These are phyloP conservation scores for Drosophila novamexicana DNA, from an alignment of 1,140 invertebrate genomes.

Conservation along the genomic window DNA sequence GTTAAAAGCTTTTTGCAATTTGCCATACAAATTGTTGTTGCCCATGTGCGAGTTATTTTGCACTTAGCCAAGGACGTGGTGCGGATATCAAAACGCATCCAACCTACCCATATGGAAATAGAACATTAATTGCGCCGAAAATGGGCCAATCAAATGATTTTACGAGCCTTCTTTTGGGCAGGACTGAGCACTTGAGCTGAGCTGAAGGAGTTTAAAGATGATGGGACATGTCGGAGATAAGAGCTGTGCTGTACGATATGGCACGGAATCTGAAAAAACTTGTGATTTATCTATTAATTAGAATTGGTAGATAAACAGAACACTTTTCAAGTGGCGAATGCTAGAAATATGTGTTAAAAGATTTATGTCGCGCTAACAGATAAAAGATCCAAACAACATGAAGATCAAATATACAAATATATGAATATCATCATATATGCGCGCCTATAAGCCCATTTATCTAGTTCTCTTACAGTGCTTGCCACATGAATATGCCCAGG, in stretches of 20 bases:
- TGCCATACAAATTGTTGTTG: conserved; percentile 76
- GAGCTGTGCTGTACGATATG: conserved; percentile 1
- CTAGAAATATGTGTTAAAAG: background rate
- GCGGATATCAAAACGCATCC: conserved; percentile 1
- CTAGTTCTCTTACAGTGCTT: conserved; percentile 5
- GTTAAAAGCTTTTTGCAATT: conserved; percentile 81
- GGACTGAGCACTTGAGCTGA: background rate
- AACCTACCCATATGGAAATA: conserved; percentile 19
- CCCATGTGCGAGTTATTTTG: conserved; percentile 51
- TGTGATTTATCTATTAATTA: conserved; percentile 1
- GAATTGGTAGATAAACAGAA: background rate
- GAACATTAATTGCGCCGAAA: conserved; percentile 36
- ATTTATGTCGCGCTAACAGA: background rate
- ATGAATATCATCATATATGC: background rate
- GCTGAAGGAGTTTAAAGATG: background rate
- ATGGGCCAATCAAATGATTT: conserved; percentile 29
- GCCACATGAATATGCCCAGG: background rate
- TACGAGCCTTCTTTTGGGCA: conserved; percentile 11
- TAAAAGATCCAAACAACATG: background rate
- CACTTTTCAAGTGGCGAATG: background rate
- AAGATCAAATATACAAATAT: background rate
- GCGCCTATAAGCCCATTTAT: background rate
- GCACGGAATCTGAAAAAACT: conserved; percentile 7
- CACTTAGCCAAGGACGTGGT: conserved; percentile 55
- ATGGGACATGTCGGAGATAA: conserved; percentile 3